Base-by-base conservation (phyloP, 2,888 invertebrate species). In the Ormyrus labotus region DNA sequence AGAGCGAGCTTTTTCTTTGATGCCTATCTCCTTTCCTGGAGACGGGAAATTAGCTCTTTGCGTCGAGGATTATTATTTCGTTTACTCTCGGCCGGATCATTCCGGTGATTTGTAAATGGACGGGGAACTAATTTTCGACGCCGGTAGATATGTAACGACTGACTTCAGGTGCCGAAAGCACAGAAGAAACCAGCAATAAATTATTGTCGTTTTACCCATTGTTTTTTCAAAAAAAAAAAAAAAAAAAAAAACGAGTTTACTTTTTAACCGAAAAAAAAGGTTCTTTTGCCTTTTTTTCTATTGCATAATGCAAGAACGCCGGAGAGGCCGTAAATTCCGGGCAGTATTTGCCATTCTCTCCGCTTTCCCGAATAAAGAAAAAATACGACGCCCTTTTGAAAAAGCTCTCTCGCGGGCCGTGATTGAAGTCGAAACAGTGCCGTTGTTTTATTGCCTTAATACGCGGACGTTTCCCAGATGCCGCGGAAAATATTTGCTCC, bases 361-460 rank as follows among this genome's bases (percentile, higher is more conserved):
- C 7, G 50, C 60, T 34, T 8, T 19, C 10, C 47, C 55, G 55
- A 69, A 74, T 45, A 71, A 70, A 61, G 58, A 61, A 53, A 55
- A 58, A 57, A 67, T 53, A 57, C 9, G 13, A 1, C 55, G 19
- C 64, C 64, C 47, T 67, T 76, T 57, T 0, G 34, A 70, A 79
- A 68, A 73, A 8, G 11, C 53, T 60, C 50, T 19, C 19, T 19
- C 19, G 34, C 67, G 6, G 34, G 2, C 10, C 13, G 64, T 53
- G 77, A 81, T 81, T 73, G 81, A 81, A 77, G 81, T 57, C 60
- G 47, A 63, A 63, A 79, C 78, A 3, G 68, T 19, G 34, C 65
- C 34, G 10, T 63, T 77, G 72, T 64, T 81, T 81, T 77, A 81
- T 81, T 77, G 69, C 77, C 77, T 73, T 77, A 77, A 78, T 81